phyloP scores from a whole-genome alignment of 2,888 invertebrate genomes.

The Cephus pulcher region DNA sequence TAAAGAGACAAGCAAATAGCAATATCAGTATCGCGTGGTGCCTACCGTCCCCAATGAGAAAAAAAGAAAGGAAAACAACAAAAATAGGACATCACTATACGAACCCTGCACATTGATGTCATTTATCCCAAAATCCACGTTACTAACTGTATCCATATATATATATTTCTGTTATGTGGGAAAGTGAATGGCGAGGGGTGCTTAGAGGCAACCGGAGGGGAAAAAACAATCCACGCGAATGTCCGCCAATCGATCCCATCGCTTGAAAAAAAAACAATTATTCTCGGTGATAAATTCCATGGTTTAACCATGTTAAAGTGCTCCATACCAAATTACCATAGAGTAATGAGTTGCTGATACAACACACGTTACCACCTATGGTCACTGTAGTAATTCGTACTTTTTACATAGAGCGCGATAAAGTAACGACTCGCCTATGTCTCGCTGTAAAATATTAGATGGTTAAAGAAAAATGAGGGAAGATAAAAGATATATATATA shows the following conservation, averaged over 20 bases:
- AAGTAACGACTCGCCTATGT: not conserved
- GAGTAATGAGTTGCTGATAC: not conserved
- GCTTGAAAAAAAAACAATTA: not conserved
- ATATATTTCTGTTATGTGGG: not conserved
- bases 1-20: not conserved
- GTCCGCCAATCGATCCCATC: not conserved
- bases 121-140: not conserved
- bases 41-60: constrained; percentile 2
- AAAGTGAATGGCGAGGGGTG: not conserved
- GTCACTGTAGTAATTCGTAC: not conserved
- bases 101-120: not conserved
- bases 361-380: not conserved
- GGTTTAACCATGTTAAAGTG: not conserved
- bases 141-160: not conserved
- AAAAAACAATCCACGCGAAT: not conserved
- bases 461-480: not conserved
- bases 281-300: not conserved
- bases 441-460: not conserved
- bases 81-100: not conserved
- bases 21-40: not conserved
- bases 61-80: not conserved
- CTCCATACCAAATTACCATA: not conserved
- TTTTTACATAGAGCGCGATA: not conserved
- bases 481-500: not conserved
- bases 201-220: not conserved